Evolutionary conservation across 2,797 vertebrate species (phyloP).

Genomic region (Tokudaia muenninki): DNA sequence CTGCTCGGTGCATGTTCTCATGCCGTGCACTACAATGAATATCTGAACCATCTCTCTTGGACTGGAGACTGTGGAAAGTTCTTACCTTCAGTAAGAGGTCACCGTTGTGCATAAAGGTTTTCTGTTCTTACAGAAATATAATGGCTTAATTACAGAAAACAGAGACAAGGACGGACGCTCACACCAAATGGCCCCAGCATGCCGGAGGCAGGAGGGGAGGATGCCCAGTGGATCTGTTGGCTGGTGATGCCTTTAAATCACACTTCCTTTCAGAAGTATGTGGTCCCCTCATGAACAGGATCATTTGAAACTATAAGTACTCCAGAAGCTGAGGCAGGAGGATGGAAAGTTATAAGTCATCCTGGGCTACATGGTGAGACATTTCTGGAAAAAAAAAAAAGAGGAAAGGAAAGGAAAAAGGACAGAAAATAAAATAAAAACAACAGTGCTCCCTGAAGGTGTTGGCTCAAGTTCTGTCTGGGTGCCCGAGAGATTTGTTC

Average conservation of each 20-base stretch:
- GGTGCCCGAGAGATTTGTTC: neutral
- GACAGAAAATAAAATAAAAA: neutral
- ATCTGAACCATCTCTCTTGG: neutral
- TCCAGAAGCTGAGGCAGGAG: neutral
- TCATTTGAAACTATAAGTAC: neutral
- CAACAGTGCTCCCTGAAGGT: neutral
- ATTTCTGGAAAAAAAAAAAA: neutral
- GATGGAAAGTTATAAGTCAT: neutral
- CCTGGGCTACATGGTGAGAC: neutral
- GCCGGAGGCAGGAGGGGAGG: neutral
- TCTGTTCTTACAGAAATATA: neutral
- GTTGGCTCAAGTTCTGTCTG: neutral
- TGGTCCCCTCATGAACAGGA: neutral
- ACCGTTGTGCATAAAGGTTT: neutral
- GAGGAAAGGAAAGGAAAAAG: neutral
- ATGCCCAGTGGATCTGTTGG: neutral
- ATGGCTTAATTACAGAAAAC: neutral
- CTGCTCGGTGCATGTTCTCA: too few species aligned
- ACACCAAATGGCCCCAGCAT: neutral
- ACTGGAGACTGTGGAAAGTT: neutral
- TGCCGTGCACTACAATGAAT: too few species aligned
- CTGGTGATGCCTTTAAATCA: neutral
- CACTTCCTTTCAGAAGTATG: neutral
- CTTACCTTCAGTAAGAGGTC: neutral
- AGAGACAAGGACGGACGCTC: neutral